These are phyloP conservation scores for Monochamus saltuarius DNA, from an alignment of 1,140 invertebrate genomes.

Conservation along the genomic window DNA sequence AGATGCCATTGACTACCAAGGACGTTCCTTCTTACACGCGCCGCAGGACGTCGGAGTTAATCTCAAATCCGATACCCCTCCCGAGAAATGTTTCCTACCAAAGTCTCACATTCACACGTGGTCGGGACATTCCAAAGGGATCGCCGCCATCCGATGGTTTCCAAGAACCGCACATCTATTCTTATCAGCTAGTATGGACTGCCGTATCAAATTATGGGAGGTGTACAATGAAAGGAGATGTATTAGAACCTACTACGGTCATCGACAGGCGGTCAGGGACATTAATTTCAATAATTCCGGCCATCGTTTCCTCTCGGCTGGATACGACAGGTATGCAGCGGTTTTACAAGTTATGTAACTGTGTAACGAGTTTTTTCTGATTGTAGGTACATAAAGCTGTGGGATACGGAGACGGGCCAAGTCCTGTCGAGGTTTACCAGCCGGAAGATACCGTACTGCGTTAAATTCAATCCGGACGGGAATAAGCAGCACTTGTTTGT, in stretches of 20 bases:
- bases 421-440: slow-evolving; percentile 92
- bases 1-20: slow-evolving; percentile 94
- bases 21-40: slow-evolving; percentile 89
- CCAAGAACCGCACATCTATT: slow-evolving; percentile 93
- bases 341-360: no score
- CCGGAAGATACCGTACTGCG: slow-evolving; percentile 94
- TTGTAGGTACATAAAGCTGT: slow-evolving; percentile 91
- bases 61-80: slow-evolving; percentile 86
- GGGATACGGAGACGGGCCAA: slow-evolving; percentile 98
- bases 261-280: slow-evolving; percentile 95
- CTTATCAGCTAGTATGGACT: slow-evolving; percentile 96
- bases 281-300: slow-evolving; percentile 95
- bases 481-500: slow-evolving; percentile 98
- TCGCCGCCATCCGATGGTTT: slow-evolving; percentile 94
- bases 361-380: slow-evolving; percentile 29
- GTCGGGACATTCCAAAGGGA: slow-evolving; percentile 94
- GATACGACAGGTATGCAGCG: slow-evolving; percentile 47
- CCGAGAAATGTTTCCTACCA: slow-evolving; percentile 95
- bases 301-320: slow-evolving; percentile 90
- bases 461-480: slow-evolving; percentile 96
- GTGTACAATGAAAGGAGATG: slow-evolving; percentile 94
- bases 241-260: slow-evolving; percentile 94
- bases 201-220: slow-evolving; percentile 97
- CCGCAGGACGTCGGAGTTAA: slow-evolving; percentile 97
- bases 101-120: slow-evolving; percentile 96